A percentile compares a stretch with the other conserved stretches of the same genome.
Conservation (phyloP, 1,140 invertebrate species). For the Thaumatotibia leucotreta region DNA sequence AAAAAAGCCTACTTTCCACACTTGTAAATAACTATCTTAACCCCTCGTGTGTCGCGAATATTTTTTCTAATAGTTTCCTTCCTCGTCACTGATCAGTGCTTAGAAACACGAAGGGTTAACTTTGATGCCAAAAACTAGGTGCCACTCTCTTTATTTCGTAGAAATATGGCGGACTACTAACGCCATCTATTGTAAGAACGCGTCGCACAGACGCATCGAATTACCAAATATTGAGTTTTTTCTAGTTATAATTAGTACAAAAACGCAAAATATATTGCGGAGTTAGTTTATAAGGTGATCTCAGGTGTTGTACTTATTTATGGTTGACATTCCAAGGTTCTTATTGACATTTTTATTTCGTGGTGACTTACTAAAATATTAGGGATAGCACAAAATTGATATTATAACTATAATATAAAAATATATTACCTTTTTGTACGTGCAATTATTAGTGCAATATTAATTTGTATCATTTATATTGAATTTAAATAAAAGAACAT, state of each 20-base stretch:
- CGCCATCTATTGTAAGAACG: not conserved
- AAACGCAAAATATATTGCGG: not conserved
- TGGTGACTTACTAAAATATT: not conserved
- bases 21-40: too few relatives aligned
- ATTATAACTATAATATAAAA: constrained; percentile 12
- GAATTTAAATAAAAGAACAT: constrained; percentile 16
- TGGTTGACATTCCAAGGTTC: not conserved
- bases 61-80: too few relatives aligned
- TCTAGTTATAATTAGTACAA: not conserved
- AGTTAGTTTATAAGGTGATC: not conserved
- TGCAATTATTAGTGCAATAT: constrained; percentile 36
- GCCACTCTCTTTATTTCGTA: too few relatives aligned
- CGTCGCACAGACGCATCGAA: not conserved
- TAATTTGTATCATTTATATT: constrained; percentile 11
- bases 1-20: too few relatives aligned
- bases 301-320: not conserved
- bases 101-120: too few relatives aligned
- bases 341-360: not conserved
- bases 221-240: not conserved
- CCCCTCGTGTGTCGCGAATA: too few relatives aligned
- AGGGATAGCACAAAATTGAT: constrained; percentile 21
- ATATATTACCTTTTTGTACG: constrained; percentile 17
- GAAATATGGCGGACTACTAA: too few relatives aligned
- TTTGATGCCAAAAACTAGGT: too few relatives aligned
- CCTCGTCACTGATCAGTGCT: too few relatives aligned